Percentiles rank a stretch among this genome's conserved stretches.
Conservation (phyloP, 2,888 invertebrate species). For the Smittia sp. region DNA sequence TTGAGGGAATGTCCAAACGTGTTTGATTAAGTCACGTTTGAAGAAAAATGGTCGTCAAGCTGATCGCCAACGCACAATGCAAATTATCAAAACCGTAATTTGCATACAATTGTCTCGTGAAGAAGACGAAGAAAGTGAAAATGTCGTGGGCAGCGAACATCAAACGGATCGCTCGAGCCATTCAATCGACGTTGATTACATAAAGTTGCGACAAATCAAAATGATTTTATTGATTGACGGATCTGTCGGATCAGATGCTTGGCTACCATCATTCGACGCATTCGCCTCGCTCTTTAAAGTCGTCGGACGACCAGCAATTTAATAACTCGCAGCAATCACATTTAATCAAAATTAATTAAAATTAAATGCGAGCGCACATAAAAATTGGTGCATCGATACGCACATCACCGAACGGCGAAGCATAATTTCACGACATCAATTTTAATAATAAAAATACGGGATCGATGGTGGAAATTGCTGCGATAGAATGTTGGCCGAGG, state of each 20-base stretch:
- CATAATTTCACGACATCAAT: neutral
- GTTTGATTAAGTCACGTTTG: too few relatives aligned
- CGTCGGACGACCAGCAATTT: constrained; percentile 13
- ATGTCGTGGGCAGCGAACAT: constrained; percentile 1
- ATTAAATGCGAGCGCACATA: neutral
- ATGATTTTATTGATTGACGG: constrained; percentile 3
- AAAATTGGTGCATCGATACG: neutral
- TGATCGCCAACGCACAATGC: neutral
- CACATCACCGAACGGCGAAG: neutral
- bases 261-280: constrained; percentile 10
- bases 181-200: constrained; percentile 1
- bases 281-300: constrained; percentile 7
- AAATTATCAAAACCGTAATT: constrained; percentile 5
- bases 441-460: constrained; percentile 8
- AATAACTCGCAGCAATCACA: constrained; percentile 17
- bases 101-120: constrained; percentile 25
- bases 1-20: too few relatives aligned
- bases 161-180: neutral
- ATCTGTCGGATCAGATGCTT: neutral
- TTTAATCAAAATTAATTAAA: constrained; percentile 38
- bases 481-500: too few relatives aligned
- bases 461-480: neutral
- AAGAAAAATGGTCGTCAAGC: neutral
- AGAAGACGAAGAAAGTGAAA: constrained; percentile 17
- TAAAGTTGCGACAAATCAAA: constrained; percentile 12